Evolutionary conservation across 2,797 vertebrate species (phyloP), one percentile per base, ranked within the genome.

Genomic region (Enteromius unitaeniatus): DNA sequence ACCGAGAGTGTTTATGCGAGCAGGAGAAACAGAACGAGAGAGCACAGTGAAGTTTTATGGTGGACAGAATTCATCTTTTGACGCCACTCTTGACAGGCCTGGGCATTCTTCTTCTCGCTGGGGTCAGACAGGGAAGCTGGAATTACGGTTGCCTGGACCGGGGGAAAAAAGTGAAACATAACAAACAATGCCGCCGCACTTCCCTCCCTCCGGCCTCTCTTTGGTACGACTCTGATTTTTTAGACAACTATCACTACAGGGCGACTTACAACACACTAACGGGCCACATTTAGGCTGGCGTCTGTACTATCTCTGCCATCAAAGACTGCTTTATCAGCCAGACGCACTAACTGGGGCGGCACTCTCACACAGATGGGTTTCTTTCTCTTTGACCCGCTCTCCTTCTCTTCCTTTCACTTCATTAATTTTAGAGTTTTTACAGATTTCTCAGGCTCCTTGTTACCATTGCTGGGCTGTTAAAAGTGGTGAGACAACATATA

Each of bases 231-330:
- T 62, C 87, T 87, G 91, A 90, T 93, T 93, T 89, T 94, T 92
- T 86, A 91, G 91, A 95, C 93, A 91, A 93, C 92, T 90, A 89
- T 90, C 92, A 91, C 88, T 90, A 91, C 86, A 90, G 91, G 87
- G 93, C 86, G 89, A 91, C 92, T 93, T 88, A 55, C 75, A 92
- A 92, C 93, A 93, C 90, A 86, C 83, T 84, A 91, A 90, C 91
- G 91, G 93, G 93, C 93, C 91, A 90, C 95, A 89, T 90, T 91
- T 91, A 91, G 93, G 92, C 92, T 94, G 95, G 95, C 93, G 93
- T 95, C 94, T 93, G 92, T 88, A 90, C 91, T 94, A 94, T 95
- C 95, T 91, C 91, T 88, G 91, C 93, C 94, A 95, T 94, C 94
- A 93, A 94, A 96, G 94, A 95, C 90, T 88, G 92, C 93, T 94